Percentiles rank a stretch among this genome's conserved stretches.
Conservation (phyloP, 2,797 vertebrate species). For the Notoglanidium macrostoma region DNA sequence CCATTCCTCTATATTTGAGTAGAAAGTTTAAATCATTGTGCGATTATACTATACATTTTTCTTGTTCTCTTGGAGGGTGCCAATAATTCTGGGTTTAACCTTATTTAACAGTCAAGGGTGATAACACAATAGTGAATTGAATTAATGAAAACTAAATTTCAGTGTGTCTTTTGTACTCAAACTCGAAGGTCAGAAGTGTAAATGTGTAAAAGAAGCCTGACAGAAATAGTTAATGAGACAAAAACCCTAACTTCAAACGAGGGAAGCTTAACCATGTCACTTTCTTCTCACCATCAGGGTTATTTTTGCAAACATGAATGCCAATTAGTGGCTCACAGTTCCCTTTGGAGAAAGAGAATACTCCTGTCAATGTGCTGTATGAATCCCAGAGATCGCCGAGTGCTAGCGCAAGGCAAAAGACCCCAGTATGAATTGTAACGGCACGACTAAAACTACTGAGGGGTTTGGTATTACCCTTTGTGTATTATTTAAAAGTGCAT, state of each 20-base stretch:
- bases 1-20: not conserved
- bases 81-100: not conserved
- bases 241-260: conserved; percentile 68
- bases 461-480: not conserved
- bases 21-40: not conserved
- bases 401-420: conserved; percentile 7
- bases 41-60: not conserved
- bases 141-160: not conserved
- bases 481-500: not conserved
- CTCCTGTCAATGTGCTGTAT: conserved; percentile 15
- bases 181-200: conserved; percentile 6
- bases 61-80: not conserved
- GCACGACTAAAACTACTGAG: not conserved
- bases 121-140: not conserved
- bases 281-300: conserved; percentile 45
- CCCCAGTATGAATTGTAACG: not conserved
- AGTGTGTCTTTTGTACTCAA: not conserved
- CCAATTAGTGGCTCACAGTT: conserved; percentile 60
- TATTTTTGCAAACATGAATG: conserved; percentile 62
- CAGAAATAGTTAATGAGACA: conserved; percentile 63
- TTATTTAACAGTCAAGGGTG: not conserved
- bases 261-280: conserved; percentile 63
- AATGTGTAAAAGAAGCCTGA: conserved; percentile 26
- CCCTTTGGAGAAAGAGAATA: conserved; percentile 46
- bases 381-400: conserved; percentile 26